These are phyloP conservation scores for Orchestia grillus DNA, from an alignment of 1,140 invertebrate species.

Conservation along the genomic window DNA sequence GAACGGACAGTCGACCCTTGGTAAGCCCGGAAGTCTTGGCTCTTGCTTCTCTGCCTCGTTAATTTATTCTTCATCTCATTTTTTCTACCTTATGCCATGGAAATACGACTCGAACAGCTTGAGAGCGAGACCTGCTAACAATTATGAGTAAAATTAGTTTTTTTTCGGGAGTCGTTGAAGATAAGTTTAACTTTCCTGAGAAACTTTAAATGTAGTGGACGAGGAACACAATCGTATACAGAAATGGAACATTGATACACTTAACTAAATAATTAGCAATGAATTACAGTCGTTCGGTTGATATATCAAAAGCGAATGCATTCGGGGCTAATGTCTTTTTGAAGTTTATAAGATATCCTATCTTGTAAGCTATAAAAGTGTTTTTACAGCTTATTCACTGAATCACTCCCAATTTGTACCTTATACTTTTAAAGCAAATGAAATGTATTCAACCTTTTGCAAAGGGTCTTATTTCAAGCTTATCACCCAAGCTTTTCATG, in stretches of 20 bases:
- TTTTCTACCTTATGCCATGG: no score
- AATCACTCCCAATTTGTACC: neutral
- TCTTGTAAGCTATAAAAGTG: no score
- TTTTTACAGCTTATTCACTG: neutral
- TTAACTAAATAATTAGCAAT: neutral
- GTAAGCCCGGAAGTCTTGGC: no score
- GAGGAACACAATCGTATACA: neutral
- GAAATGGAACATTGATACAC: no score
- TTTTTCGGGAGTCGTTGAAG: neutral
- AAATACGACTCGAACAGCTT: no score
- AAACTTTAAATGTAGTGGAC: neutral
- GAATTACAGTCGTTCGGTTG: neutral
- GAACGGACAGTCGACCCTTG: no score
- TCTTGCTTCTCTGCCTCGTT: no score
- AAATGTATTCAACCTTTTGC: neutral
- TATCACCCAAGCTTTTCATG: neutral
- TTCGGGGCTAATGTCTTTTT: no score
- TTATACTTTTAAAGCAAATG: neutral
- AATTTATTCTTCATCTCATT: no score
- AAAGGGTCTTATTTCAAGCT: neutral
- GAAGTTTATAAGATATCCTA: no score
- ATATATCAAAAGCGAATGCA: neutral
- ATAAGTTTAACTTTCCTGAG: neutral
- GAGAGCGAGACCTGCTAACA: no score
- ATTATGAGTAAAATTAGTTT: no score